phyloP scores from a whole-genome alignment of 2,113 vertebrate species.

The Telmatochromis brichardi region DNA sequence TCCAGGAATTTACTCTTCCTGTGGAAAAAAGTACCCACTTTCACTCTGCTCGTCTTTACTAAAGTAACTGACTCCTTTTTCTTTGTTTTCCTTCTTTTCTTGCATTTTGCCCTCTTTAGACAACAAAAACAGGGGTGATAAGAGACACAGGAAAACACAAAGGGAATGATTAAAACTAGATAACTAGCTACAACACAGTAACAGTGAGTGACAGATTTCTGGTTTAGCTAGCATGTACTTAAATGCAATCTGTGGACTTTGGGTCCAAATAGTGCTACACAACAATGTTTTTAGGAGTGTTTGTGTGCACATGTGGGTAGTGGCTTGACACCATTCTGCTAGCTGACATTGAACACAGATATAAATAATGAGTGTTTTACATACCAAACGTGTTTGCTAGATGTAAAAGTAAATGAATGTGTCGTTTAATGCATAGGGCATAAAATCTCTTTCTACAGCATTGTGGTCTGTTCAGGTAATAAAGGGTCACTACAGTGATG shows the following conservation, averaged over 20 bases:
- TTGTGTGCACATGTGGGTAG: background rate
- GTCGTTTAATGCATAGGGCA: background rate
- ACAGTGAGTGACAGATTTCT: background rate
- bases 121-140: background rate
- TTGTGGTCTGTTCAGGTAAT: background rate
- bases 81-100: background rate
- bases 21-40: background rate
- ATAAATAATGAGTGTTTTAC: background rate
- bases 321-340: background rate
- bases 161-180: background rate
- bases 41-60: background rate
- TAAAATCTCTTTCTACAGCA: background rate
- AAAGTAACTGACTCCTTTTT: background rate
- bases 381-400: background rate
- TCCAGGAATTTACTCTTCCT: background rate
- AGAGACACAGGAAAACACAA: background rate
- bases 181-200: background rate
- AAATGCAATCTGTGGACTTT: background rate
- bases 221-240: background rate
- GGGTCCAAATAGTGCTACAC: background rate
- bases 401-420: background rate
- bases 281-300: background rate
- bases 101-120: background rate
- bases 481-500: background rate
- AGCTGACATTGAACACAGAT: background rate